Conservation (phyloP, 2,113 vertebrate species). For the Centropus bengalensis region DNA sequence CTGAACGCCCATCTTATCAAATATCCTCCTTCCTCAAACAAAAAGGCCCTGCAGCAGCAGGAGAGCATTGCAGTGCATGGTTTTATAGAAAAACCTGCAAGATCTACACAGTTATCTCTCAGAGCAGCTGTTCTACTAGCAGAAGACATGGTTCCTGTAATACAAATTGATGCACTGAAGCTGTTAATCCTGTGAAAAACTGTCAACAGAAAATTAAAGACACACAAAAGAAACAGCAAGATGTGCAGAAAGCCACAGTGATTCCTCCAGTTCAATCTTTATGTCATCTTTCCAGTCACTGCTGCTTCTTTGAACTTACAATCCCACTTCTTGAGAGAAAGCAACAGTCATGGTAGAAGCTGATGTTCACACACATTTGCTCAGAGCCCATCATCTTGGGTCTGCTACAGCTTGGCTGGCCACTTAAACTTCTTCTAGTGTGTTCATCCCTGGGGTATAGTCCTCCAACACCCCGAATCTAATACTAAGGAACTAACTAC, state of each 20-base stretch:
- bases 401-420: not conserved
- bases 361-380: not conserved
- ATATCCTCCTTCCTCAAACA: not conserved
- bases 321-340: not conserved
- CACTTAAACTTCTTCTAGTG: not conserved
- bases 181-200: not conserved
- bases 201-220: not conserved
- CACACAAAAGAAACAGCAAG: not conserved
- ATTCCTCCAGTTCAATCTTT: not conserved
- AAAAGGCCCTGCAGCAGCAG: not conserved
- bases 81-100: not conserved
- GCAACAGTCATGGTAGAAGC: not conserved
- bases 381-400: not conserved
- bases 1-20: not conserved
- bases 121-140: not conserved
- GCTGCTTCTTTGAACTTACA: not conserved
- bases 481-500: not conserved
- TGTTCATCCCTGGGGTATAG: not conserved
- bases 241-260: fast-evolving
- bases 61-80: not conserved
- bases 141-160: not conserved
- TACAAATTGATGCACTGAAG: not conserved
- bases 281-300: not conserved
- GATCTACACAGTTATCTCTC: not conserved
- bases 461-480: not conserved